Conservation (phyloP, 2,888 invertebrate genomes). For the Synanthedon formicaeformis region DNA sequence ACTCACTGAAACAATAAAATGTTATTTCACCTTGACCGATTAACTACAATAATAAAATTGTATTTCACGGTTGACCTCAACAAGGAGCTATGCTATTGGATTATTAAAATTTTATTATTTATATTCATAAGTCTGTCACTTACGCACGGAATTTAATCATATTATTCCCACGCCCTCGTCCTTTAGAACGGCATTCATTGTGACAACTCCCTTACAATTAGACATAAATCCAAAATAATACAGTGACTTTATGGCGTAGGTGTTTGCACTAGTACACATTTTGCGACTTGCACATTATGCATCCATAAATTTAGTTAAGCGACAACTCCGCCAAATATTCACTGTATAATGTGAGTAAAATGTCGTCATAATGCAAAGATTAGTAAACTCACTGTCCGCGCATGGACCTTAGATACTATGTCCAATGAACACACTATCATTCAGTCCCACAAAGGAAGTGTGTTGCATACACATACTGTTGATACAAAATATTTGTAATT, state of each 20-base stretch:
- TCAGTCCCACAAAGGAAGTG: no score
- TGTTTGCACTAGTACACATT: no score
- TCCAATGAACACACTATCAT: no score
- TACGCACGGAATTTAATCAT: slow-evolving; percentile 18
- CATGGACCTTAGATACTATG: no score
- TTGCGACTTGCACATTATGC: no score
- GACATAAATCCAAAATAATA: background rate
- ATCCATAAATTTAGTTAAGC: background rate
- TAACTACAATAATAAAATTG: no score
- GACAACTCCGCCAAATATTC: slow-evolving; percentile 17
- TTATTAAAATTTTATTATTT: background rate
- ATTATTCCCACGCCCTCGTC: slow-evolving; percentile 14
- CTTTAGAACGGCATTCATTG: background rate
- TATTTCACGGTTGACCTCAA: background rate
- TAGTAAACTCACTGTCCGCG: no score
- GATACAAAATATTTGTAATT: no score
- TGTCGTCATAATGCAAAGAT: slow-evolving; percentile 2
- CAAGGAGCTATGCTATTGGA: background rate
- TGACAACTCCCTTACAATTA: background rate
- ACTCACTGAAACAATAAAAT: no score
- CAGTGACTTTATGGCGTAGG: background rate
- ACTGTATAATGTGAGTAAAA: slow-evolving; percentile 5
- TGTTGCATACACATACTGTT: no score
- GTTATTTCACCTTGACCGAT: no score
- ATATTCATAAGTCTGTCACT: background rate